Evolutionary conservation across 2,113 vertebrate species (phyloP), one percentile per base, ranked within the genome.

Genomic region (Vimba vimba): DNA sequence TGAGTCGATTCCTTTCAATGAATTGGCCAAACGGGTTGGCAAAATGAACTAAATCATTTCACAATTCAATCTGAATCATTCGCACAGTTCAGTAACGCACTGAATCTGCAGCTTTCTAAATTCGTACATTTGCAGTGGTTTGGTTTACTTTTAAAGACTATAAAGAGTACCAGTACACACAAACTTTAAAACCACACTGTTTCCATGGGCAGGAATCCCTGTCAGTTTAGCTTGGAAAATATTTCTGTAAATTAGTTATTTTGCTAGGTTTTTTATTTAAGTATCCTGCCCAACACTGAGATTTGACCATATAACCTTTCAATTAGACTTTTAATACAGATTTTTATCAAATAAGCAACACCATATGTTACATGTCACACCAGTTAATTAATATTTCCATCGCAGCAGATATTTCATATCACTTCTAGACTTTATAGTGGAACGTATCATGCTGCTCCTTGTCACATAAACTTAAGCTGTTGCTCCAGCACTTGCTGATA

Each of bases 401-500:
- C 7, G 55, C 55, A 57, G 55, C 19, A 23, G 55, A 57, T 57
- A 57, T 57, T 57, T 23, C 55, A 57, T 9, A 57, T 21, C 55
- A 23, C 55, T 57, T 57, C 6, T 57, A 57, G 55, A 57, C 62
- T 33, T 50, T 13, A 52, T 10, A 52, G 64, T 69, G 80, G 25
- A 68, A 50, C 3, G 11, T 33, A 66, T 10, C 39, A 66, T 77
- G 75, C 50, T 81, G 33, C 43, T 66, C 25, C 60, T 81, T 81
- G 79, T 81, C 59, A 81, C 43, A 21, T 81, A 47, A 19, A 45
- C 39, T 81, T 81, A 81, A 50, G 60, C 60, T 77, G n/a, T 75
- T 77, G n/a, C 45, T 50, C 23, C 17, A 30, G 47, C 74, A 55
- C 71, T 74, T 47, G 73, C 73, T 75, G 73, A 47, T 8, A n/a